Evolutionary conservation across 2,888 invertebrate genomes (phyloP).

Genomic region (Hydraecia micacea): DNA sequence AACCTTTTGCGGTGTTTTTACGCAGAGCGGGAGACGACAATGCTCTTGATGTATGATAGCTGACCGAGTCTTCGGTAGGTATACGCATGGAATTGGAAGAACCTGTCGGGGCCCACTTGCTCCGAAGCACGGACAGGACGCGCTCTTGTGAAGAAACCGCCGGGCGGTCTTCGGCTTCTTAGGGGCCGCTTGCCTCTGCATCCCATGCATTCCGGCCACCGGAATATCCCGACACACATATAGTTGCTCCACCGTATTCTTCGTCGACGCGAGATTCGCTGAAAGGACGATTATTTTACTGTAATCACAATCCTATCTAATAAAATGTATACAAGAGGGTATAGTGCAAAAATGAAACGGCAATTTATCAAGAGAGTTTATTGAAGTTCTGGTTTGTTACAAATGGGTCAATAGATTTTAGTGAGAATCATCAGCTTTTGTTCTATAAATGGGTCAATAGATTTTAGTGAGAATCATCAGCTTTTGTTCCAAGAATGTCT

Average conservation of each 20-base stretch:
- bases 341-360: slow-evolving; percentile 65
- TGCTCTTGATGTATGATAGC: slow-evolving; percentile 55
- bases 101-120: not conserved
- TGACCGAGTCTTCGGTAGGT: slow-evolving; percentile 60
- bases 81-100: slow-evolving; percentile 35
- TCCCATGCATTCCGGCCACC: slow-evolving; percentile 61
- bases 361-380: slow-evolving; percentile 59
- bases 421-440: slow-evolving; percentile 34
- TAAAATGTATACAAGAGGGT: slow-evolving; percentile 22
- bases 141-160: slow-evolving; percentile 61
- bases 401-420: slow-evolving; percentile 16
- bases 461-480: no score
- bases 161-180: slow-evolving; percentile 43
- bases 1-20: not conserved
- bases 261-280: slow-evolving; percentile 76
- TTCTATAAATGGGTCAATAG: no score
- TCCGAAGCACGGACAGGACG: slow-evolving; percentile 72
- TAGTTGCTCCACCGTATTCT: slow-evolving; percentile 71
- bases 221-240: slow-evolving; percentile 66
- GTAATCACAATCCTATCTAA: slow-evolving; percentile 71
- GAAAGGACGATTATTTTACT: slow-evolving; percentile 80
- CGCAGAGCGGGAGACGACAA: not conserved
- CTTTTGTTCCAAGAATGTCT: slow-evolving; percentile 37
- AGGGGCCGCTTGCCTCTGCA: slow-evolving; percentile 38
- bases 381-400: slow-evolving; percentile 54